A percentile compares a stretch with the other conserved stretches of the same genome.
Conservation (phyloP, 1,140 invertebrate species). For the Lycorma delicatula region DNA sequence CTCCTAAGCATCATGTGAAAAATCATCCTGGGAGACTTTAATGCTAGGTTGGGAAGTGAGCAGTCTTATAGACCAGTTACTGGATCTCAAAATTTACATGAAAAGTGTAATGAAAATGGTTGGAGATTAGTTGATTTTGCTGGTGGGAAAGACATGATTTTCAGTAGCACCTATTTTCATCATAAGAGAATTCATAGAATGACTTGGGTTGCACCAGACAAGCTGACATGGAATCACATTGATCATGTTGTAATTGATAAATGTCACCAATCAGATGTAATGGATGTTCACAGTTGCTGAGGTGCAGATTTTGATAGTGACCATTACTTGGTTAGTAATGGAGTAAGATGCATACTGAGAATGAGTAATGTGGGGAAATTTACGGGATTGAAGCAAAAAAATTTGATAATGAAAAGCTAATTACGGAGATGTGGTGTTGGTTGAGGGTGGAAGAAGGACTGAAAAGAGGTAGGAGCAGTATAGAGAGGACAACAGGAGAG, state of each 20-base stretch:
- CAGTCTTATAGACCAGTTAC: neutral
- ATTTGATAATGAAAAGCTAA: too few species aligned
- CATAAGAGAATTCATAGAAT: neutral
- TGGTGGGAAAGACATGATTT: neutral
- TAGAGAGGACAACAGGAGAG: neutral
- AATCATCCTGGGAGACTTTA: neutral
- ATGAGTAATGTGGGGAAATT: too few species aligned
- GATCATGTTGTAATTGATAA: too few species aligned
- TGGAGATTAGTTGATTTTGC: neutral
- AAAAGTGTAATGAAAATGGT: neutral
- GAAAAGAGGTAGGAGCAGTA: neutral
- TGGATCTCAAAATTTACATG: neutral
- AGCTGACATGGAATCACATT: neutral
- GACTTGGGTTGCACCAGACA: neutral
- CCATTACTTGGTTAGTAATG: neutral
- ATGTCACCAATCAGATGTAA: neutral
- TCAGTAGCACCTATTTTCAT: neutral
- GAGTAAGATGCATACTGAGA: neutral
- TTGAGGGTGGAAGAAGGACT: neutral
- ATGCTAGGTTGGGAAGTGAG: neutral
- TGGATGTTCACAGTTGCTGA: neutral
- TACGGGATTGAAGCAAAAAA: too few species aligned
- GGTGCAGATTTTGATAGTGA: neutral
- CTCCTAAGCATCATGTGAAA: neutral
- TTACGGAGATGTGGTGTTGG: neutral